phyloP scores from a whole-genome alignment of 2,113 vertebrate species.

The Saimiri boliviensis region DNA sequence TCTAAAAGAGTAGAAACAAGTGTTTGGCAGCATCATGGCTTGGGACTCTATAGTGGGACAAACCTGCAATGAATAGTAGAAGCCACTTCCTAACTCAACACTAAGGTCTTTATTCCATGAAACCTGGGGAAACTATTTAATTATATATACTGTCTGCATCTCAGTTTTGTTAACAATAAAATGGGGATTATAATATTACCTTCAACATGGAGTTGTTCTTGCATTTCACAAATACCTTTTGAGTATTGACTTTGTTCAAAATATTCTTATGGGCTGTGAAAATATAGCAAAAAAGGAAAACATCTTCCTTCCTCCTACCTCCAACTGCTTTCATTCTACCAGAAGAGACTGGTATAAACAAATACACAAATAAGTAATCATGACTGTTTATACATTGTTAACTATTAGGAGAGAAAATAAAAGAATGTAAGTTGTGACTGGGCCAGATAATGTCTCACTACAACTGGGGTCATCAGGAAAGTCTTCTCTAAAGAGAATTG shows the following conservation, averaged over 20 bases:
- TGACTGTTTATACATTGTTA: background rate
- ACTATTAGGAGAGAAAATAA: background rate
- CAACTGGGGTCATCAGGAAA: background rate
- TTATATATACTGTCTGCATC: background rate
- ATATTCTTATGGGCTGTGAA: background rate
- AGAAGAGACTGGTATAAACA: background rate
- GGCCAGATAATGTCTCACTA: background rate
- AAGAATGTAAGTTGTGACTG: background rate
- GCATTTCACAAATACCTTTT: background rate
- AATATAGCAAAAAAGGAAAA: background rate
- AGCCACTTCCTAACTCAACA: accelerated
- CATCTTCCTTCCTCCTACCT: background rate
- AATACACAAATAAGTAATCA: too few species aligned
- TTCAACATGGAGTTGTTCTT: background rate
- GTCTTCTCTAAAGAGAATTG: background rate
- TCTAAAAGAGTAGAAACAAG: background rate
- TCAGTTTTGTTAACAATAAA: background rate
- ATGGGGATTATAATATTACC: too few species aligned
- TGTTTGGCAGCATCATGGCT: background rate
- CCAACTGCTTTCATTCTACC: background rate
- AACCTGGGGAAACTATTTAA: background rate
- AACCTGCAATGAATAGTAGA: background rate
- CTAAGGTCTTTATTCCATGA: accelerated
- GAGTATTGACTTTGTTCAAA: background rate
- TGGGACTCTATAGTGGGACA: background rate